Base-by-base conservation (phyloP, 2,113 vertebrate genomes). In the Thomomys bottae region DNA sequence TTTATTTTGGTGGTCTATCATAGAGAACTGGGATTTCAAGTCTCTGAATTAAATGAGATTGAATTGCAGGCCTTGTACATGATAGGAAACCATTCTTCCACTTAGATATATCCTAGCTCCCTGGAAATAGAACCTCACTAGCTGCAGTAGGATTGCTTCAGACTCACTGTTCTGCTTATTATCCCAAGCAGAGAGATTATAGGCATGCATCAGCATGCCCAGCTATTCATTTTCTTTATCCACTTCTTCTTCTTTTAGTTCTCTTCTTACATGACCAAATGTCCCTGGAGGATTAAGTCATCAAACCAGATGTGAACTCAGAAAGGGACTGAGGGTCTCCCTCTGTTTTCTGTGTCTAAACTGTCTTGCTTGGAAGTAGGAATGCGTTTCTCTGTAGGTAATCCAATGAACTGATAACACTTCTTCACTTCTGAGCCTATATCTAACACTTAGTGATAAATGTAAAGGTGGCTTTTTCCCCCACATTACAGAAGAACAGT, bases 381-480 rank as follows among this genome's bases (percentile, higher is more conserved):
- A 2, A 6, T 20, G 26, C 4, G 30, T 26, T 78, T 77, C 10
- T 36, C 26, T 32, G 5, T 0, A 49, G 36, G 7, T 54, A 26
- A 40, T n/a, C 0, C 2, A n/a, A 89, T 30, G 36, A 21, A 26
- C 0, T n/a, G 38, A 17, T 8, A 14, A 34, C 2, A 21, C 5
- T 79, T 59, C 18, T 73, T 77, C 8, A 67, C 32, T 80, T 75
- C 67, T 14, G 20, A 32, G 8, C 11, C 38, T 0, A 30, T 32
- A 54, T 84, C 59, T 24, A 61, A 40, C 1, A 23, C 90, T 78
- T 40, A 8, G 8, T 20, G 36, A 6, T 26, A 71, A 76, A 54
- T 66, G 38, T 9, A 88, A 83, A 8, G 18, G n/a, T 21, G 40
- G 3, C 6, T 21, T 80, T 70, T 82, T 40, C 36, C 64, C 10